Base-by-base conservation (phyloP, 2,113 vertebrate genomes). In the Orycteropus afer region DNA sequence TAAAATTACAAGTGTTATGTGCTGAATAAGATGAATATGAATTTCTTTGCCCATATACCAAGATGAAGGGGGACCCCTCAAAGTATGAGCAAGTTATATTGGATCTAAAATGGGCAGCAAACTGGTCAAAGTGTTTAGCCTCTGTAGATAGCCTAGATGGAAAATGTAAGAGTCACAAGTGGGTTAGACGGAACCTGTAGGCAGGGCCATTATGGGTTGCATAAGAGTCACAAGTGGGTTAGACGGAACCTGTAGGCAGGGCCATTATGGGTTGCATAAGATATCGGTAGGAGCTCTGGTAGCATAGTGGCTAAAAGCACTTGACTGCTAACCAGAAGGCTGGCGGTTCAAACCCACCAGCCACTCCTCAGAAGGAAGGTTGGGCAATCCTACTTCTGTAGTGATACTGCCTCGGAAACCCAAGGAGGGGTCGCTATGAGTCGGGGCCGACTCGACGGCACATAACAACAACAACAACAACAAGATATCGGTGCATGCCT, bases 11-110 rank as follows among this genome's bases (percentile, higher is more conserved):
- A 49, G 88, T 59, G 51, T n/a, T 67, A 15, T 76, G 32, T 65
- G 59, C 37, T n/a, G 40, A 92, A 13, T 83, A 84, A 87, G 67
- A 81, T 82, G 79, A 86, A 78, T 9, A 47, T n/a, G 40, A 90
- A 73, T 40, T 74, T 77, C 55, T 45, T 93, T 18, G 74, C 57
- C 40, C 23, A 7, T 9, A 14, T 86, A 86, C 59, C 34, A 78
- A 82, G 34, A 78, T 67, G 10, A 82, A 42, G 65, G 3, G 7
- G 18, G 2, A 15, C 8, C 40, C 51, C 27, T 93, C 77, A 77
- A 76, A 86, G 10, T 7, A 49, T 77, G 29, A 86, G 47, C 57
- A 80, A 71, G 59, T 90, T 90, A 95, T 92, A 87, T 80, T 65
- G 69, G 65, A 34, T 37, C 29, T 45, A 22, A 93, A 82, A 89